Evolutionary conservation across 35 echinoderm and acorn worm species (phyloP), one percentile per base, ranked within the genome.

Genomic region (Amphiura filiformis): DNA sequence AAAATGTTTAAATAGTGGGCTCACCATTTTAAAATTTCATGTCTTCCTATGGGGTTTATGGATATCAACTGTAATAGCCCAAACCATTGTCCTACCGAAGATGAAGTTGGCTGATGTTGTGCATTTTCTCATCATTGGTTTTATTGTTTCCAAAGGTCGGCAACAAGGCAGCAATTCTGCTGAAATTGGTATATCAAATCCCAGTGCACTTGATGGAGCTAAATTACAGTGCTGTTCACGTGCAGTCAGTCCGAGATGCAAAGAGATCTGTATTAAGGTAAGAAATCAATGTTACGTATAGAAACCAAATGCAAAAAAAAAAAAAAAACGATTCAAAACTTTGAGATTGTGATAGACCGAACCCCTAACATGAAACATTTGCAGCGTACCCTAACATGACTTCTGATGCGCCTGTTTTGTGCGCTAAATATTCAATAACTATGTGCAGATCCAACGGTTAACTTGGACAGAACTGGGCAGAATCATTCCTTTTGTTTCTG

Each of bases 221-320:
- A 89, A 89, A 40, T 76, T 99, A 13, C 93, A 94, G 56, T 99
- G 96, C 77, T 99, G 96, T 88, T 38, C 76, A 0, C 92, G 90
- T 31, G 96, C 96, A n/a, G 93, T 92, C 13, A 94, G 89, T 76
- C 28, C 79, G 4, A 83, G 76, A 30, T 99, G 96, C 64, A 90
- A 83, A 85, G 90, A 94, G 40, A 87, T 99, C 31, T 99, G 96
- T 89, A 87, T 94, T 37, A 99, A 95, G 93, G 96, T 99, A 93
- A 84, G 34, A 3, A 83, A 30, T 12, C 0, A 85, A 13, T 0
- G 26, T 0, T 18, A 80, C 49, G 31, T 23, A 35, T 31, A n/a
- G n/a, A n/a, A n/a, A n/a, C n/a, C 26, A 37, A 36, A 28, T 5
- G 7, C 13, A 35, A 13, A 13, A 15, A 15, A 30, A 79, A 30